Evolutionary conservation across 2,797 vertebrate genomes (phyloP), one percentile per base, ranked within the genome.

Genomic region (Ctenopoma kingsleyae): DNA sequence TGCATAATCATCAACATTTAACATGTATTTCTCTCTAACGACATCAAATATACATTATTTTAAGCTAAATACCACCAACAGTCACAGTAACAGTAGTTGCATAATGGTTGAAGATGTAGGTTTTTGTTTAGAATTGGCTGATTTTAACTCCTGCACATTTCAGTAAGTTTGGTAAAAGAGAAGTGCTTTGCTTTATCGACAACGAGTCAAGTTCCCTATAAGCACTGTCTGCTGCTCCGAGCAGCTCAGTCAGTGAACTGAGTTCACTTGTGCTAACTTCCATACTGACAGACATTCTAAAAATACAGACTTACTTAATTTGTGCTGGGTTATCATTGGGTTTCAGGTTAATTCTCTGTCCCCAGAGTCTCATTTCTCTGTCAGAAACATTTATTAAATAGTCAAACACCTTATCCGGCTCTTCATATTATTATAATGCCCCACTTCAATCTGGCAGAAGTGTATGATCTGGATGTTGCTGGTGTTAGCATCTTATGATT

Each of bases 171-270:
- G 17, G 20, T 51, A 30, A 56, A 25, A 10, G 22, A 54, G 30
- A 62, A 57, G 22, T 48, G 41, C 32, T 57, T 13, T 43, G 43
- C 35, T 55, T 59, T 55, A 55, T 63, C 32, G 50, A 54, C 49
- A 38, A 46, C 35, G 6, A 63, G 48, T 67, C 6, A 46, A 50
- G 62, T 23, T 41, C 43, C 46, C 23, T 59, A 36, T 10, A 40
- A 51, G 40, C 63, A 36, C 27, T 15, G 47, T 15, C 36, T 9
- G 8, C 9, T n/a, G 8, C n/a, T 44, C 17, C 8, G 3, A 44
- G n/a, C 43, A 9, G 43, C 8, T 44, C 43, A 44, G 17, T 44
- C 43, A 44, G 2, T 16, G 6, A 15, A 8, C 36, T 11, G 16
- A 17, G 5, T 40, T 40, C 38, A 40, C 3, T 4, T 40, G 38